phyloP scores from a whole-genome alignment of 2,797 vertebrate genomes.

The Zalophus californianus region DNA sequence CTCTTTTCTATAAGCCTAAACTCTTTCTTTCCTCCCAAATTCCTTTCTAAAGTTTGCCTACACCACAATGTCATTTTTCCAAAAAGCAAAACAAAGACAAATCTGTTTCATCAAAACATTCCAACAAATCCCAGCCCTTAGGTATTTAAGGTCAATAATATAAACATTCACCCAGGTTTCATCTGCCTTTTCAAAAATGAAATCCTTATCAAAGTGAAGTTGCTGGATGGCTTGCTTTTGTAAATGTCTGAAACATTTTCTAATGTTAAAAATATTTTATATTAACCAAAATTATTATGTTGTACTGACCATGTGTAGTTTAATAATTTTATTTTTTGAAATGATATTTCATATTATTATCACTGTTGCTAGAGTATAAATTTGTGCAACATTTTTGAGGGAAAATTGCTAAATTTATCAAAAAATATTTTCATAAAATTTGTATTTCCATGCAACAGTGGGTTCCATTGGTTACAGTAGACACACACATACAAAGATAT shows the following conservation, averaged over 20 bases:
- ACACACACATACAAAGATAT: not conserved
- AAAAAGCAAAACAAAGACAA: not conserved
- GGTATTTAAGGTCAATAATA: not conserved
- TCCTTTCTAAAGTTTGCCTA: not conserved
- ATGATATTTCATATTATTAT: not conserved
- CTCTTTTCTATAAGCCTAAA: not conserved
- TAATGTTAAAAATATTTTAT: slow-evolving; percentile 58
- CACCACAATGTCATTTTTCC: not conserved
- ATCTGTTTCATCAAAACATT: not conserved
- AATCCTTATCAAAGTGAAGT: slow-evolving; percentile 8
- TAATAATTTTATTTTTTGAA: slow-evolving; percentile 55
- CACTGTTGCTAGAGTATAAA: not conserved
- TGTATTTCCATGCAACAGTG: not conserved
- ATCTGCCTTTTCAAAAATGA: slow-evolving; percentile 32
- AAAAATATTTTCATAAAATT: not conserved
- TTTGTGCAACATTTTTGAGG: not conserved
- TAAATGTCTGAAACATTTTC: slow-evolving; percentile 46
- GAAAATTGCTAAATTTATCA: slow-evolving; percentile 1
- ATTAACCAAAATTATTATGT: slow-evolving; percentile 44
- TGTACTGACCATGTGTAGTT: not conserved
- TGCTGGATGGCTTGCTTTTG: not conserved
- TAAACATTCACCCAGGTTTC: slow-evolving; percentile 3
- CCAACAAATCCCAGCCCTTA: not conserved
- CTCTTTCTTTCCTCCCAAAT: not conserved
- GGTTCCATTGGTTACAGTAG: not conserved